A percentile compares a stretch with the other conserved stretches of the same genome.
These are phyloP conservation scores for Rhopalosiphum maidis DNA, from an alignment of 1,140 invertebrate species.

Conservation along the genomic window DNA sequence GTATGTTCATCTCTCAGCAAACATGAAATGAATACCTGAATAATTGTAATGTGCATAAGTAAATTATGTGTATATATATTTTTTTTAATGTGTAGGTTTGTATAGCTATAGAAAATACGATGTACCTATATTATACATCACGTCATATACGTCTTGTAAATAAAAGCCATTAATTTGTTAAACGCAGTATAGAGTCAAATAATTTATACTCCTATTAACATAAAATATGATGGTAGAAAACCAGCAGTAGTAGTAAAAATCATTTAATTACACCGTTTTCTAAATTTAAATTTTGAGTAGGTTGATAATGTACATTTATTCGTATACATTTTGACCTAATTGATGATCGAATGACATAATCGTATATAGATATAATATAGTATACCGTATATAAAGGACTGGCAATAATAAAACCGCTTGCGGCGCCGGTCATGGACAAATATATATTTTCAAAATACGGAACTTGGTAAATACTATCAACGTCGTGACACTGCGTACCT, in stretches of 20 bases:
- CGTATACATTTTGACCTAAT: background rate
- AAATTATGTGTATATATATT: background rate
- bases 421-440: background rate
- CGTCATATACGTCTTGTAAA: slow-evolving; percentile 5
- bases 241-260: background rate
- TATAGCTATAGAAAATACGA: background rate
- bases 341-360: slow-evolving; percentile 15
- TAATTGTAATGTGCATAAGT: background rate
- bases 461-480: background rate
- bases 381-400: too few species aligned
- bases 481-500: too few species aligned
- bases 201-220: slow-evolving; percentile 17
- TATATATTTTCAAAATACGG: background rate
- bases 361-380: background rate
- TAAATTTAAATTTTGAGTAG: slow-evolving; percentile 6
- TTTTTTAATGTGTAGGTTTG: background rate
- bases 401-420: background rate
- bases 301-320: background rate
- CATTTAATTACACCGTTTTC: slow-evolving; percentile 5
- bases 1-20: background rate
- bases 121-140: background rate
- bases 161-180: slow-evolving; percentile 10
- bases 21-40: background rate
- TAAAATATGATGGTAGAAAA: background rate
- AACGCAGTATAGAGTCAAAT: background rate